Conservation (phyloP, 2,113 vertebrate species). For the Erinaceus europaeus region DNA sequence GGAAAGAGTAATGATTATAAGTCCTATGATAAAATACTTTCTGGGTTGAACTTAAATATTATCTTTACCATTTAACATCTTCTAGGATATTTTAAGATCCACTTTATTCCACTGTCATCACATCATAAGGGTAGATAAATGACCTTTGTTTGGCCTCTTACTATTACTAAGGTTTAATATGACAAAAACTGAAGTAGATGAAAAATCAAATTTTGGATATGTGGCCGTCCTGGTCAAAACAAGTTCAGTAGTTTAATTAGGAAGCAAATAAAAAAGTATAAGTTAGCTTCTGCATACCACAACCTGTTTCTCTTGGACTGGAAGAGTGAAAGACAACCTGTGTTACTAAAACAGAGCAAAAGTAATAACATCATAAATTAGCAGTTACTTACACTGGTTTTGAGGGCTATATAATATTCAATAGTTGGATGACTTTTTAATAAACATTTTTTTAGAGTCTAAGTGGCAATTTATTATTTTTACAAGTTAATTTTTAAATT, state of each 20-base stretch:
- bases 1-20: not conserved
- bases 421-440: not conserved
- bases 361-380: slow-evolving; percentile 7
- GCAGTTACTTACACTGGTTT: not conserved
- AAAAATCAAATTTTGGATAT: not conserved
- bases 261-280: not conserved
- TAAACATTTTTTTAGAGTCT: no score
- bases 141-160: slow-evolving; percentile 19
- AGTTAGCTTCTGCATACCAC: not conserved
- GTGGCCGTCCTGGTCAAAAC: not conserved
- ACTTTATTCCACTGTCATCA: not conserved
- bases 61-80: slow-evolving; percentile 14
- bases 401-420: not conserved
- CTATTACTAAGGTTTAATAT: slow-evolving; percentile 3
- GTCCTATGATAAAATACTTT: not conserved
- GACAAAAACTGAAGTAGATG: not conserved
- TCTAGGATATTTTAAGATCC: not conserved
- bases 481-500: no score
- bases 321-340: not conserved
- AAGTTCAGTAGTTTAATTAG: no score
- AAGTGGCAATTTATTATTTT: no score
- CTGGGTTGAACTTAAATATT: not conserved
- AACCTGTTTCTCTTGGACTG: not conserved
- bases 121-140: not conserved
- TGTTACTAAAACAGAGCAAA: slow-evolving; percentile 43